phyloP scores from a whole-genome alignment of 2,888 invertebrate genomes.

The Seira musarum region DNA sequence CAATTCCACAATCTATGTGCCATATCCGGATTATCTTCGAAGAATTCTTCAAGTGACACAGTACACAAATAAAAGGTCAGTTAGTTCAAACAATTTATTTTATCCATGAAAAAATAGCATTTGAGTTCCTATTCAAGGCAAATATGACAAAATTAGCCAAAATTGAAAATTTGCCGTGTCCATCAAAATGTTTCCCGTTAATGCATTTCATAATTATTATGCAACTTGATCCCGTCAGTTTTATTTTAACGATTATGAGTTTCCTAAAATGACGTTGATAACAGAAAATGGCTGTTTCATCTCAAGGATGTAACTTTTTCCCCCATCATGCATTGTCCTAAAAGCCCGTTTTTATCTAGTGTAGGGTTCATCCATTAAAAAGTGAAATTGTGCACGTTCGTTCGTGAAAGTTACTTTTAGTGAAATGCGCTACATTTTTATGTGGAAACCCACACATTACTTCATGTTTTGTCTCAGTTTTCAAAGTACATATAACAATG shows the following conservation, averaged over 20 bases:
- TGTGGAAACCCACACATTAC: not conserved
- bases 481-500: not conserved
- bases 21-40: constrained; percentile 71
- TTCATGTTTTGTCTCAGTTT: not conserved
- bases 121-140: too few relatives aligned
- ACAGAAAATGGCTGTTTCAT: too few relatives aligned
- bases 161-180: too few relatives aligned
- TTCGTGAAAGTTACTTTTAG: not conserved
- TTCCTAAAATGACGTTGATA: too few relatives aligned
- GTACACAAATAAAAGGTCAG: constrained; percentile 67
- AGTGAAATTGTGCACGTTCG: not conserved
- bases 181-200: too few relatives aligned
- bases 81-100: too few relatives aligned
- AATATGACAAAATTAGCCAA: too few relatives aligned
- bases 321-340: constrained; percentile 18
- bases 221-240: too few relatives aligned
- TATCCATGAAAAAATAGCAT: too few relatives aligned
- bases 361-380: not conserved
- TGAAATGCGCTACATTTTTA: not conserved
- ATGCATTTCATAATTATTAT: too few relatives aligned
- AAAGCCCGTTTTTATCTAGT: not conserved
- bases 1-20: constrained; percentile 71
- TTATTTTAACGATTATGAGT: too few relatives aligned
- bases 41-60: constrained; percentile 70
- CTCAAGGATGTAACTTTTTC: too few relatives aligned